These are phyloP conservation scores for Anarrhichthys ocellatus DNA, from an alignment of 2,113 vertebrate species.

Conservation along the genomic window DNA sequence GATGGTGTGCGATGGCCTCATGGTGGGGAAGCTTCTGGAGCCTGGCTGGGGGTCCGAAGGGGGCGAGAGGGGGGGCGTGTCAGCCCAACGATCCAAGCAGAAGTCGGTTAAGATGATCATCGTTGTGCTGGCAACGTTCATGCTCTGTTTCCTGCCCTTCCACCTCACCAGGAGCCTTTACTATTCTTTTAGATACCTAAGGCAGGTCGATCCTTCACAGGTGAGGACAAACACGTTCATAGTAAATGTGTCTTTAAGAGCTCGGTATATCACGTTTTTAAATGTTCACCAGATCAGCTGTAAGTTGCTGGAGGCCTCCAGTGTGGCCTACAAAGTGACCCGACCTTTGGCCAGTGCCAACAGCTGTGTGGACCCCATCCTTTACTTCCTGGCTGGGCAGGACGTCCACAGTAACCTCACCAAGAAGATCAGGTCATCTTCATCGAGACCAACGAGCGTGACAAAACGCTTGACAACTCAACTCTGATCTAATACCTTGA, in stretches of 20 bases:
- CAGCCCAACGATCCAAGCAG: slow-evolving; percentile 86
- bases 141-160: slow-evolving; percentile 95
- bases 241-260: not conserved
- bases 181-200: slow-evolving; percentile 90
- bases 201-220: slow-evolving; percentile 73
- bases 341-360: slow-evolving; percentile 93
- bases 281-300: slow-evolving; percentile 83
- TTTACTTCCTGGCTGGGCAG: slow-evolving; percentile 97
- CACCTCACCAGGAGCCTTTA: slow-evolving; percentile 94
- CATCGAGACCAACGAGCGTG: not conserved
- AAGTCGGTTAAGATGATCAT: slow-evolving; percentile 96
- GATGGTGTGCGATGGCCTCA: slow-evolving; percentile 91
- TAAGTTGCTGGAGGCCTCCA: slow-evolving; percentile 86
- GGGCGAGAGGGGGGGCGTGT: slow-evolving; percentile 74
- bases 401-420: slow-evolving; percentile 75
- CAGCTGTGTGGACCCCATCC: slow-evolving; percentile 94
- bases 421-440: slow-evolving; percentile 42
- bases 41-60: slow-evolving; percentile 80
- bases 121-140: slow-evolving; percentile 89
- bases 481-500: slow-evolving; percentile 41
- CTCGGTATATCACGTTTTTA: not conserved
- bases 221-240: slow-evolving; percentile 44
- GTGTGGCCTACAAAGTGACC: slow-evolving; percentile 94
- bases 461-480: slow-evolving; percentile 37
- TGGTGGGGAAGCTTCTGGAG: slow-evolving; percentile 88